Evolutionary conservation across 2,888 invertebrate genomes (phyloP).

Genomic region (Tipula vernalis): DNA sequence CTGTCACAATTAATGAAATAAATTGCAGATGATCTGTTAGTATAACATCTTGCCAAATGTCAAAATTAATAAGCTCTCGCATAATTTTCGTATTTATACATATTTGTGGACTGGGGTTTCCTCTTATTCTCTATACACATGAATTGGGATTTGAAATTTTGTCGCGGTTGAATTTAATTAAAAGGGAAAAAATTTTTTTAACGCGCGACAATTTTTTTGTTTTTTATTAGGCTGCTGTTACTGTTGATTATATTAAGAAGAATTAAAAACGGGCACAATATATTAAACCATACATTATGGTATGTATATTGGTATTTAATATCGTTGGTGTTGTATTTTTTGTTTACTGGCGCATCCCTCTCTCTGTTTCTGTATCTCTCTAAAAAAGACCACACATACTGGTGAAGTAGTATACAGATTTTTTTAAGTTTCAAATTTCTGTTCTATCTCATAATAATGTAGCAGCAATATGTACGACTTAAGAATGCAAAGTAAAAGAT

Average conservation of each 20-base stretch:
- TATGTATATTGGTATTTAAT: too few relatives aligned
- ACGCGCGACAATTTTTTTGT: neutral
- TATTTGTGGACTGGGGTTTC: neutral
- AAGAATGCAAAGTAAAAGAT: neutral
- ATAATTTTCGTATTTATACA: neutral
- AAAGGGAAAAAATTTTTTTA: neutral
- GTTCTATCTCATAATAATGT: neutral
- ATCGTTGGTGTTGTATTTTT: neutral
- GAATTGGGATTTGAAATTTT: neutral
- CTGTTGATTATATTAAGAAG: neutral
- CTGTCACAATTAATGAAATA: neutral
- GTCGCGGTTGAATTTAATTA: neutral
- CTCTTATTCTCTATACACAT: neutral
- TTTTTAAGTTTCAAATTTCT: neutral
- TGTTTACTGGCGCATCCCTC: neutral
- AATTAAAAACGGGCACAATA: neutral
- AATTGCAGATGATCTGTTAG: neutral
- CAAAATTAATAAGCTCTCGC: neutral
- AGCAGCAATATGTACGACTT: neutral
- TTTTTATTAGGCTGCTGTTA: neutral
- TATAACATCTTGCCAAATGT: neutral
- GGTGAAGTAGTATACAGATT: neutral
- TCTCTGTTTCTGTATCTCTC: neutral
- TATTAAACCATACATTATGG: too few relatives aligned
- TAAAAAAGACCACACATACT: neutral